phyloP scores from a whole-genome alignment of 2,888 invertebrate genomes.

The Ernsta delagoae region DNA sequence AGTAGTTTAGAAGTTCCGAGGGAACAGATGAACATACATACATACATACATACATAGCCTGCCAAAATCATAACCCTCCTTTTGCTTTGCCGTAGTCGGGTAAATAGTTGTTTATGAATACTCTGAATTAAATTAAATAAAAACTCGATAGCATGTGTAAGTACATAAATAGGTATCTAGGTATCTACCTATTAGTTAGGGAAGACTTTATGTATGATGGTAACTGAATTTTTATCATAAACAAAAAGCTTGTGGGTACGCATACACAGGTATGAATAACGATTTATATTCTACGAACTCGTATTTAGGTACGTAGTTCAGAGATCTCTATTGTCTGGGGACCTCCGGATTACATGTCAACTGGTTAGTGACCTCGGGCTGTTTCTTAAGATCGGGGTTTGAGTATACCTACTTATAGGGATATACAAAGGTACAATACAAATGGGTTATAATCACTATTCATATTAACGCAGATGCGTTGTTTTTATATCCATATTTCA shows the following conservation, averaged over 20 bases:
- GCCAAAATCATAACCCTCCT: no score
- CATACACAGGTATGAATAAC: conserved; percentile 29
- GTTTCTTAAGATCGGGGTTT: conserved; percentile 34
- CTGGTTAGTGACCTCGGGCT: conserved; percentile 37
- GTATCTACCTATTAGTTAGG: no score
- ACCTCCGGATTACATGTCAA: conserved; percentile 37
- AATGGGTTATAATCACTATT: neutral
- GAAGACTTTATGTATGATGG: neutral
- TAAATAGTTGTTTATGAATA: no score
- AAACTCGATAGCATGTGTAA: no score
- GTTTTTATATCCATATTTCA: no score
- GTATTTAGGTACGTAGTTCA: conserved; percentile 27
- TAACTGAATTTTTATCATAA: neutral
- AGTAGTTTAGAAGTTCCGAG: no score
- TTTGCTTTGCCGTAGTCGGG: no score
- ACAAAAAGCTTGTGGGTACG: no score
- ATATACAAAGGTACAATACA: neutral
- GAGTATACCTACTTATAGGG: conserved; percentile 14
- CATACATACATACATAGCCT: no score
- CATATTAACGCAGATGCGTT: neutral
- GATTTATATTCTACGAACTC: conserved; percentile 23
- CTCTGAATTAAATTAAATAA: no score
- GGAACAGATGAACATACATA: no score
- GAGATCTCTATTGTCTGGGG: conserved; percentile 35
- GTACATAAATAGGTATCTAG: no score